These are phyloP conservation scores for Agapetus fuscipes DNA, from an alignment of 2,888 invertebrate genomes.

Conservation along the genomic window DNA sequence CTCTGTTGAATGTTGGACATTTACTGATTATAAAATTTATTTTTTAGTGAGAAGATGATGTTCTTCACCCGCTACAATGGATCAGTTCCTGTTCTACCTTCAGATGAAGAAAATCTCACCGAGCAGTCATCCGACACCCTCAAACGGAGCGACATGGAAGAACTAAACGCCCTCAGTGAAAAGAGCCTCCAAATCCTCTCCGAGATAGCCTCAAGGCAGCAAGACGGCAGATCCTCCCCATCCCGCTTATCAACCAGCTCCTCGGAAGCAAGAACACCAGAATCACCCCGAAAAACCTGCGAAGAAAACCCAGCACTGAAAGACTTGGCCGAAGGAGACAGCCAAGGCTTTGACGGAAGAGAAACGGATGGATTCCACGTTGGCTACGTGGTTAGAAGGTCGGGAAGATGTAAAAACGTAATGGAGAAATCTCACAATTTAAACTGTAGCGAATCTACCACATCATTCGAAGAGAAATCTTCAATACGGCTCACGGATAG, in stretches of 20 bases:
- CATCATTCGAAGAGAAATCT: conserved; percentile 5
- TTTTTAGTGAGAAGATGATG: conserved; percentile 88
- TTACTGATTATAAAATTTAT: no score
- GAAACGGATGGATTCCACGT: conserved; percentile 27
- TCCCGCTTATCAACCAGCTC: no score
- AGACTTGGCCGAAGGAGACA: background rate
- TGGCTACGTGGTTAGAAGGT: conserved; percentile 20
- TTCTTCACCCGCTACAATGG: conserved; percentile 82
- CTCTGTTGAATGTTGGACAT: no score
- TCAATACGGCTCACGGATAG: conserved; percentile 1
- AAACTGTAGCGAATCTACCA: background rate
- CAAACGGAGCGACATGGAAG: conserved; percentile 6
- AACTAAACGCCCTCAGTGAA: conserved; percentile 1
- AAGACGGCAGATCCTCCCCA: no score
- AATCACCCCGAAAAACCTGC: no score
- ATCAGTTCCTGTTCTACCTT: conserved; percentile 65
- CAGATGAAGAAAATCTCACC: conserved; percentile 40
- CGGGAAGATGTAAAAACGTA: conserved; percentile 17
- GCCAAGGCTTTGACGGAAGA: background rate
- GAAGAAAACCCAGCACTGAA: no score
- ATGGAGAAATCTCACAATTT: conserved; percentile 14
- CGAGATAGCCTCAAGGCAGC: background rate
- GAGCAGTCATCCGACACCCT: conserved; percentile 15
- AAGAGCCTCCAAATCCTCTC: background rate
- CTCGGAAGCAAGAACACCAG: no score